Evolutionary conservation across 2,888 invertebrate genomes (phyloP).

Genomic region (Dusona sp.): DNA sequence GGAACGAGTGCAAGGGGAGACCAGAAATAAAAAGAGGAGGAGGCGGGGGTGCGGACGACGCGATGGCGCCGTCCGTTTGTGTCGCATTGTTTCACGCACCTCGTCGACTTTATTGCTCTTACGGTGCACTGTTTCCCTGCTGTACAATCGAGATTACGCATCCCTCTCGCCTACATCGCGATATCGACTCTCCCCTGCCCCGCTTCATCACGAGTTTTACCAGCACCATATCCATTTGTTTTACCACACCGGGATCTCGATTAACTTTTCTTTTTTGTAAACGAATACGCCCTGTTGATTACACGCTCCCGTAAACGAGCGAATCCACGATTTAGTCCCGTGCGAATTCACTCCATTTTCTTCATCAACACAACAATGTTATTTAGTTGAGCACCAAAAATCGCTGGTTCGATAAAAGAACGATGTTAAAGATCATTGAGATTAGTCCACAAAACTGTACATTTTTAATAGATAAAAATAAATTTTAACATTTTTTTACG

Average conservation of each 20-base stretch:
- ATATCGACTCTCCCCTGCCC: slow-evolving; percentile 32
- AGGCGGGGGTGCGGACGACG: slow-evolving; percentile 65
- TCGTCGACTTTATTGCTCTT: slow-evolving; percentile 62
- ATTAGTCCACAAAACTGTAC: too few relatives aligned
- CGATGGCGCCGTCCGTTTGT: slow-evolving; percentile 77
- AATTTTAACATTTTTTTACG: neutral
- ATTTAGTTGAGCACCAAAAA: neutral
- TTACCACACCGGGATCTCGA: slow-evolving; percentile 6
- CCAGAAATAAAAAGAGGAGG: neutral
- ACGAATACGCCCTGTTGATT: slow-evolving; percentile 16
- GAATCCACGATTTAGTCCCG: neutral
- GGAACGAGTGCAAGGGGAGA: slow-evolving; percentile 42
- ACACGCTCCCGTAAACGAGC: neutral
- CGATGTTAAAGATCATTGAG: neutral
- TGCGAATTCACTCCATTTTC: neutral
- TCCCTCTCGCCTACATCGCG: slow-evolving; percentile 42
- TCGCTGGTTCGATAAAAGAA: neutral
- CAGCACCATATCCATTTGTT: slow-evolving; percentile 17
- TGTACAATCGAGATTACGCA: slow-evolving; percentile 55
- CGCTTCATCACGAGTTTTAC: slow-evolving; percentile 26
- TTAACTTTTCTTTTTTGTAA: neutral
- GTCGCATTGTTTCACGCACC: slow-evolving; percentile 81
- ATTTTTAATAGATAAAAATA: neutral
- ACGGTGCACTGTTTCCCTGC: slow-evolving; percentile 27
- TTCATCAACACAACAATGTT: neutral